Percentiles rank a stretch among this genome's conserved stretches.
phyloP scores from a whole-genome alignment of 2,797 vertebrate species.

The Phylloscopus collybita region DNA sequence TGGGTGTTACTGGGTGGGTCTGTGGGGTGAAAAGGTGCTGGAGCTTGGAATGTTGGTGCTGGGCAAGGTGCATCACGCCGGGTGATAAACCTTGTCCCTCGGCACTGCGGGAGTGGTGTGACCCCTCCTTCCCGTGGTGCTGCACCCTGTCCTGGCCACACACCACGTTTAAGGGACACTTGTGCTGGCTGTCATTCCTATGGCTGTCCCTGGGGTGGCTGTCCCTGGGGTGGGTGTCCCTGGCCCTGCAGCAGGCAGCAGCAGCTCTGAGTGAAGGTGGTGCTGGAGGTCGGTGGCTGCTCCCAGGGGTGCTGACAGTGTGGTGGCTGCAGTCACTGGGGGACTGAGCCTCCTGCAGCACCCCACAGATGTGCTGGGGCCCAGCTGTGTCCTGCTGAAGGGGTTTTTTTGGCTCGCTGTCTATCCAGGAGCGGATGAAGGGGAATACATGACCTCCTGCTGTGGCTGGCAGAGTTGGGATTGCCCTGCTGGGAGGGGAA shows the following conservation, averaged over 20 bases:
- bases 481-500: not conserved
- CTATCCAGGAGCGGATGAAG: not conserved
- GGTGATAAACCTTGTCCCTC: not conserved
- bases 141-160: accelerated
- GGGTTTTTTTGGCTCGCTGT: accelerated
- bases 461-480: too few relatives aligned
- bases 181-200: not conserved
- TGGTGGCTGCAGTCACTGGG: not conserved
- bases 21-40: not conserved
- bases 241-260: not conserved
- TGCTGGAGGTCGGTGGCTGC: not conserved
- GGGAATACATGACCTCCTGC: accelerated
- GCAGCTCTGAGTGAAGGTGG: not conserved
- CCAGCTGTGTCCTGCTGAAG: not conserved
- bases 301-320: not conserved
- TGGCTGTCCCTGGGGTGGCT: not conserved
- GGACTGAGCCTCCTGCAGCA: not conserved
- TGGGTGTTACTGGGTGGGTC: accelerated
- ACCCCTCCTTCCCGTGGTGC: not conserved
- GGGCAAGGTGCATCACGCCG: not conserved
- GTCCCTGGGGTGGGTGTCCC: not conserved
- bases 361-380: not conserved
- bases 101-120: accelerated
- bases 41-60: not conserved
- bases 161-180: accelerated